Evolutionary conservation across 1,140 invertebrate genomes (phyloP).

Genomic region (Agrilus planipennis): DNA sequence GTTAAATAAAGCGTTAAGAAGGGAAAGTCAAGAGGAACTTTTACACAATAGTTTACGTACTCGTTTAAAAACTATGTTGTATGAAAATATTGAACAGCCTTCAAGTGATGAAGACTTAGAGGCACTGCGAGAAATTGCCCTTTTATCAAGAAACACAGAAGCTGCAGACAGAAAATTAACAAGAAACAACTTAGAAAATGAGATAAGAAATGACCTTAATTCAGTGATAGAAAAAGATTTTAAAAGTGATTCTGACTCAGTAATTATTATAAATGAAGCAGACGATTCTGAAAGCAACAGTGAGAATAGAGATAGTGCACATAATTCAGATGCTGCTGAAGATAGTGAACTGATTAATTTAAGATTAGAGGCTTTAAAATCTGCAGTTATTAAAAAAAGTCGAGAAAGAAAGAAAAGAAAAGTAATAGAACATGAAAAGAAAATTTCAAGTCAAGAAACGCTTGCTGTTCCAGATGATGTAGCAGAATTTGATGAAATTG

Average conservation of each 20-base stretch:
- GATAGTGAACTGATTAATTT: constrained; percentile 28
- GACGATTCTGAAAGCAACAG: neutral
- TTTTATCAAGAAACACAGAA: constrained; percentile 1
- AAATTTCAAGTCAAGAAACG: neutral
- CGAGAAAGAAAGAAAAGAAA: constrained; percentile 21
- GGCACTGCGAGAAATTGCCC: constrained; percentile 7
- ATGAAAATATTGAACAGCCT: constrained; percentile 3
- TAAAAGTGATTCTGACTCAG: neutral
- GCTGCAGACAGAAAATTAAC: neutral
- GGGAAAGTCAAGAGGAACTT: constrained; percentile 15
- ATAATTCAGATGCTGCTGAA: constrained; percentile 9
- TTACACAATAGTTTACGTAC: constrained; percentile 13
- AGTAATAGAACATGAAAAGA: constrained; percentile 9
- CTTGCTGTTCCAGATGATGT: constrained; percentile 9
- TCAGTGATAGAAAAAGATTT: neutral
- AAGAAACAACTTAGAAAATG: neutral
- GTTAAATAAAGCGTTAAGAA: constrained; percentile 26
- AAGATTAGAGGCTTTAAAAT: constrained; percentile 28
- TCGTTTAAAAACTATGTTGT: constrained; percentile 16
- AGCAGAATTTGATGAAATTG: constrained; percentile 8
- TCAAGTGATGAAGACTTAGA: constrained; percentile 1
- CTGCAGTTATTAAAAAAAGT: constrained; percentile 29
- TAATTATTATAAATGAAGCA: too few species aligned
- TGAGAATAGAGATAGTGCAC: constrained; percentile 10
- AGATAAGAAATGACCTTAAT: neutral